Evolutionary conservation across 2,888 invertebrate species (phyloP).

Genomic region (Fragum whitleyi): DNA sequence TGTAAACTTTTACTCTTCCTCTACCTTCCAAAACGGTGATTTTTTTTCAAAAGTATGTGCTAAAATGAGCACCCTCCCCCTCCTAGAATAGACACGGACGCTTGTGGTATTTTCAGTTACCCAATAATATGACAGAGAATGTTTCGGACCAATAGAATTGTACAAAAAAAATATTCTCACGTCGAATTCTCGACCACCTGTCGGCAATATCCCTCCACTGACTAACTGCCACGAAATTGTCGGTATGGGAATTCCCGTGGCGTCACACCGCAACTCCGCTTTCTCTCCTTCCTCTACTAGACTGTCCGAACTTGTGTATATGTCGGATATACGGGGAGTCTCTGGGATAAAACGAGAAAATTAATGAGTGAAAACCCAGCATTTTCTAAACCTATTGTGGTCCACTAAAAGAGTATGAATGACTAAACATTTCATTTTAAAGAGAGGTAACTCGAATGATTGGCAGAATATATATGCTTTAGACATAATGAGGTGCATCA

Average conservation of each 20-base stretch:
- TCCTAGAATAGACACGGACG: no score
- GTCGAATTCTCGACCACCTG: slow-evolving; percentile 75
- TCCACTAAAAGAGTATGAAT: neutral
- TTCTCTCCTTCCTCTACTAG: slow-evolving; percentile 73
- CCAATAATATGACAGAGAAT: no score
- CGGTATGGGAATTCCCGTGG: slow-evolving; percentile 77
- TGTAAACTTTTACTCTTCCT: no score
- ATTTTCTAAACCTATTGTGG: neutral
- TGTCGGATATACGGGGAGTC: slow-evolving; percentile 75
- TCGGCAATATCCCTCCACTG: slow-evolving; percentile 77
- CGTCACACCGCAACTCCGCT: slow-evolving; percentile 72
- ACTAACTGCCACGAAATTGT: slow-evolving; percentile 76
- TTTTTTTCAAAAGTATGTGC: no score
- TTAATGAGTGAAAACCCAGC: neutral
- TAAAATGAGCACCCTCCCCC: no score
- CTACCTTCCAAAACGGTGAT: no score
- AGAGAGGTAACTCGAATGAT: neutral
- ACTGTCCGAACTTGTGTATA: slow-evolving; percentile 77
- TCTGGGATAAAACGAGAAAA: slow-evolving; percentile 68
- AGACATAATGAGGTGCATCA: no score
- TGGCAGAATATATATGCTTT: neutral
- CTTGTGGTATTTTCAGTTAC: no score
- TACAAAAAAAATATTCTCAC: no score
- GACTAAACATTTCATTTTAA: neutral
- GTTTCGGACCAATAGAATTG: no score